Percentiles rank a stretch among this genome's conserved stretches.
Evolutionary conservation across 2,113 vertebrate species (phyloP).

Genomic region (Callionymus lyra): DNA sequence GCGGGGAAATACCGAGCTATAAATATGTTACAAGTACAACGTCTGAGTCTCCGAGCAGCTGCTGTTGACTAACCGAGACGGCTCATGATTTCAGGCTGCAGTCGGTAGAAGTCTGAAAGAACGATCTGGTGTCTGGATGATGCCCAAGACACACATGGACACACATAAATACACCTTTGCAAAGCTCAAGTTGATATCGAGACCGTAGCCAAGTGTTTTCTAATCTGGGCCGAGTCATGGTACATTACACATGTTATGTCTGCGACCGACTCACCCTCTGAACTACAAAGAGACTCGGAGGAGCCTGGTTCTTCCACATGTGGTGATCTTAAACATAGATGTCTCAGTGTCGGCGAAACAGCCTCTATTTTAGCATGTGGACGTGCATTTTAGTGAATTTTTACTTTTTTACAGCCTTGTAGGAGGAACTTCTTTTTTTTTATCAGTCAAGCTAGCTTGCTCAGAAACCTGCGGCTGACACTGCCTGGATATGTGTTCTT

Average conservation of each 20-base stretch:
- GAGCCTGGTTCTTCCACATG: conserved; percentile 23
- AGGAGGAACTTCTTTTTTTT: too few species aligned
- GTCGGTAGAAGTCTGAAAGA: conserved; percentile 17
- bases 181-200: conserved; percentile 11
- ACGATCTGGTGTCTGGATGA: conserved; percentile 14
- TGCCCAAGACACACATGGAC: conserved; percentile 4
- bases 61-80: conserved; percentile 24
- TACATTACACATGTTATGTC: conserved; percentile 46
- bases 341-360: conserved; percentile 2
- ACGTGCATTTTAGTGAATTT: conserved; percentile 10
- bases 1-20: conserved; percentile 43
- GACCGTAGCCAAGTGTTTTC: conserved; percentile 12
- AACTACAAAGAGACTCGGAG: conserved; percentile 31
- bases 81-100: conserved; percentile 18
- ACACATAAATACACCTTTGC: conserved; percentile 4
- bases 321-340: conserved; percentile 4
- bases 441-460: too few species aligned
- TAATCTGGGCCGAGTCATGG: conserved; percentile 26
- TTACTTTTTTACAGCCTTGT: neutral
- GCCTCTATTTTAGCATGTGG: neutral
- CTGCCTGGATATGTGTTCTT: too few species aligned
- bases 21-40: conserved; percentile 28
- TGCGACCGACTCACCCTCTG: conserved; percentile 24
- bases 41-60: conserved; percentile 23
- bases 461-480: too few species aligned